phyloP scores from a whole-genome alignment of 2,113 vertebrate species.

The Cygnus atratus region DNA sequence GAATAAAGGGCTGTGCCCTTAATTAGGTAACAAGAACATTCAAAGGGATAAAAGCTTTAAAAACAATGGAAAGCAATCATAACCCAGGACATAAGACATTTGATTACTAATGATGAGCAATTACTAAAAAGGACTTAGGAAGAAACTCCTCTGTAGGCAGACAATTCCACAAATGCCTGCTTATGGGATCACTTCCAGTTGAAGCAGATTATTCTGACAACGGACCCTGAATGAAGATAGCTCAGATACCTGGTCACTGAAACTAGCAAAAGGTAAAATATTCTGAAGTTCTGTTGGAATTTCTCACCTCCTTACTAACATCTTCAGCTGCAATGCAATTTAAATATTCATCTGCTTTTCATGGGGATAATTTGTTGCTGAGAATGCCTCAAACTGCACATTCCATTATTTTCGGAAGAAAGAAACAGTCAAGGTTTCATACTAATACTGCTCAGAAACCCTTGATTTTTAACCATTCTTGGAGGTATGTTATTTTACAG shows the following conservation, averaged over 20 bases:
- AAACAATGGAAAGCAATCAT: background rate
- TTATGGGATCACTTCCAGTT: background rate
- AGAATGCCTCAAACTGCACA: background rate
- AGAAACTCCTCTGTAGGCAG: background rate
- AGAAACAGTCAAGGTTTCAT: background rate
- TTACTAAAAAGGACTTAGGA: background rate
- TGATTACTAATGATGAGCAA: background rate
- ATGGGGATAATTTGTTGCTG: background rate
- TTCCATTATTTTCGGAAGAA: background rate
- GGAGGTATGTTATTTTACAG: background rate
- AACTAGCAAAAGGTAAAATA: background rate
- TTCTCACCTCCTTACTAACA: background rate
- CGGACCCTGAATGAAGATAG: background rate
- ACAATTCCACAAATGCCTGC: background rate
- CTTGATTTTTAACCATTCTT: background rate
- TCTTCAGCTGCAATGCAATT: background rate
- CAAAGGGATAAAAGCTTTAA: background rate
- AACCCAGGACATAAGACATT: background rate
- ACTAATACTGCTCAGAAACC: background rate
- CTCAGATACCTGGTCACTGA: background rate
- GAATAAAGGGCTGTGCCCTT: background rate
- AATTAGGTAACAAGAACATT: background rate
- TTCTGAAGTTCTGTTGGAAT: background rate
- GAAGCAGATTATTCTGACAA: background rate
- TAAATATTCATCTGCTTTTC: background rate